A percentile compares a stretch with the other conserved stretches of the same genome.
Conservation (phyloP, 2,888 invertebrate species). For the Cheilosia pagana region DNA sequence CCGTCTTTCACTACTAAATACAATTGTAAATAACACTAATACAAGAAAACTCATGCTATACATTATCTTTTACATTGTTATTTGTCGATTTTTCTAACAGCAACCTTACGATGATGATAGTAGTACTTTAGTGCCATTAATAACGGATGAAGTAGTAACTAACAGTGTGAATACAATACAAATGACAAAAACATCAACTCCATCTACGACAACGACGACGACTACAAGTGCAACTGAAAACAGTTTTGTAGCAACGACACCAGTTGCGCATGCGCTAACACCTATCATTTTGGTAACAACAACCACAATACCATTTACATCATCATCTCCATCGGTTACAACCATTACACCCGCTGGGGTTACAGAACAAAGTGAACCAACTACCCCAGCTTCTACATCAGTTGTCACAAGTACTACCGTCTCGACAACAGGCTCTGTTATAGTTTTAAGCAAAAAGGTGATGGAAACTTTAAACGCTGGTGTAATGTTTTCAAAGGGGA, state of each 20-base stretch:
- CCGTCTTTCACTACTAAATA: conserved; percentile 67
- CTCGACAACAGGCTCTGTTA: conserved; percentile 59
- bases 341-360: conserved; percentile 66
- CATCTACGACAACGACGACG: conserved; percentile 47
- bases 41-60: conserved; percentile 52
- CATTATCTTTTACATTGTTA: conserved; percentile 69
- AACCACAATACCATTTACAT: conserved; percentile 52
- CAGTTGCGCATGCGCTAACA: conserved; percentile 53
- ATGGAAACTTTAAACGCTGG: conserved; percentile 45
- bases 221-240: conserved; percentile 53
- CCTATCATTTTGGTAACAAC: conserved; percentile 64
- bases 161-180: conserved; percentile 67
- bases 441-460: conserved; percentile 67
- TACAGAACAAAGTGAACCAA: conserved; percentile 60
- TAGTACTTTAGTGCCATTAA: conserved; percentile 74
- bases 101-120: conserved; percentile 68
- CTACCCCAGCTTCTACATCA: conserved; percentile 65
- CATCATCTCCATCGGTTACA: conserved; percentile 65
- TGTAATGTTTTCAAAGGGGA: conserved; percentile 17
- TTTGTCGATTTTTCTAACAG: conserved; percentile 71
- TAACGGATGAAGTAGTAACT: conserved; percentile 69
- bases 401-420: conserved; percentile 60
- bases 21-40: conserved; percentile 64
- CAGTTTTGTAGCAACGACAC: conserved; percentile 51
- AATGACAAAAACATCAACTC: conserved; percentile 59